A percentile compares a stretch with the other conserved stretches of the same genome.
Conservation (phyloP, 2,888 invertebrate species). For the Drosophila diplacantha region DNA sequence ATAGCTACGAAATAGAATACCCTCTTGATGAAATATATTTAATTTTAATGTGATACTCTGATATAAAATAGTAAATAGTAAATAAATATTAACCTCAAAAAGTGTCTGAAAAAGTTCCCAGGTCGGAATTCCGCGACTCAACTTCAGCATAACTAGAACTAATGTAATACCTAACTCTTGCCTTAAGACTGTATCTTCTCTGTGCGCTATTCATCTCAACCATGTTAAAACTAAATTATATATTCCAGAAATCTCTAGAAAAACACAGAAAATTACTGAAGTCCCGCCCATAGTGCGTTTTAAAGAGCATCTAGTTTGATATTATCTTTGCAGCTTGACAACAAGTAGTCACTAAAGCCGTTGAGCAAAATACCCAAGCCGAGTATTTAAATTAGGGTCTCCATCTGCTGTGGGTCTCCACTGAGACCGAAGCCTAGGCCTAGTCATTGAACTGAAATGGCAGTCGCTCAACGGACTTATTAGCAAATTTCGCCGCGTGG, state of each 20-base stretch:
- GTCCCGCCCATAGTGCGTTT: conserved; percentile 1
- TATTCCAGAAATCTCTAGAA: not conserved
- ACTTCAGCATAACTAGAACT: too few species aligned
- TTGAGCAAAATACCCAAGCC: conserved; percentile 3
- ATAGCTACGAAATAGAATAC: not conserved
- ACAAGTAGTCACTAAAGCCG: conserved; percentile 43
- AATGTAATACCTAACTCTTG: too few species aligned
- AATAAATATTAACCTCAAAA: too few species aligned
- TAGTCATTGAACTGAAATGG: conserved; percentile 34
- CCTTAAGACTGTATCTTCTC: too few species aligned
- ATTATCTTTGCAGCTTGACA: conserved; percentile 41
- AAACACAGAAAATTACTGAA: not conserved
- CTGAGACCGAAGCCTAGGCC: conserved; percentile 13
- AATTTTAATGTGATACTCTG: not conserved
- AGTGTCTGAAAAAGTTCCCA: too few species aligned
- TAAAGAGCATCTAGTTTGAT: conserved; percentile 30
- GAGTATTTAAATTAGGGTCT: conserved; percentile 27
- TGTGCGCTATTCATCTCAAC: not conserved
- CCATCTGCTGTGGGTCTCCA: conserved; percentile 1
- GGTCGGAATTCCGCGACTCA: too few species aligned
- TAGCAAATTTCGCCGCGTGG: conserved; percentile 27
- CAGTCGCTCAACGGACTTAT: conserved; percentile 26
- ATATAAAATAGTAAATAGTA: not conserved
- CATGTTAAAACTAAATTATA: not conserved
- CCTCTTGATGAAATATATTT: not conserved